A percentile compares a stretch with the other conserved stretches of the same genome.
Evolutionary conservation across 2,113 vertebrate species (phyloP).

Genomic region (Otolemur garnettii): DNA sequence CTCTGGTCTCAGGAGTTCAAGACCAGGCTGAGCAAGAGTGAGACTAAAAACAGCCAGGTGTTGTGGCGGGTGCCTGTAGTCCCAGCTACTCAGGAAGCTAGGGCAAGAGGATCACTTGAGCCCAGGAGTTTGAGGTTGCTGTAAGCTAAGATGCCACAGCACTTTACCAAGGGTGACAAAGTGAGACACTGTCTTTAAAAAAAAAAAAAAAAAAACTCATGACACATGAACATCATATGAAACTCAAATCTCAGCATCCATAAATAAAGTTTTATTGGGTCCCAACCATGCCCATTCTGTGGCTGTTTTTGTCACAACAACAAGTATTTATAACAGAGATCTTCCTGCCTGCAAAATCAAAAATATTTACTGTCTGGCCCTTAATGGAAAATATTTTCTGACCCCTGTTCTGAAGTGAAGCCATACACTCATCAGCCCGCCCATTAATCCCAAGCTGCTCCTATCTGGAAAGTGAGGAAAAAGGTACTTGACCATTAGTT

Average conservation of each 20-base stretch:
- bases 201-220: background rate
- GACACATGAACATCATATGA: background rate
- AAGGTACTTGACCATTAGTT: background rate
- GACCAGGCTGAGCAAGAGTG: too few species aligned
- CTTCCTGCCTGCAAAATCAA: background rate
- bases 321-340: background rate
- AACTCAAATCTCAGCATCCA: background rate
- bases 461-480: background rate
- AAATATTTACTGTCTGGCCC: background rate
- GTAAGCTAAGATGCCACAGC: too few species aligned
- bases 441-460: accelerated
- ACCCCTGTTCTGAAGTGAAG: background rate
- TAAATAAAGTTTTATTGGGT: background rate
- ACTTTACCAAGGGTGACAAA: too few species aligned
- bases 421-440: accelerated
- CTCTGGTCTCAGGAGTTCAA: too few species aligned
- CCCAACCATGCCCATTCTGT: background rate
- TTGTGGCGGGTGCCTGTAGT: too few species aligned
- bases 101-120: too few species aligned
- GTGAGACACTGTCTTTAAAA: too few species aligned
- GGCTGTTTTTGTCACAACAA: background rate
- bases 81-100: too few species aligned
- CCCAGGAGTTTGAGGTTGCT: too few species aligned
- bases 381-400: background rate
- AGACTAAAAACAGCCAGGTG: too few species aligned